Conservation (phyloP, 30 jellyfish, hydroid and myxozoan genomes). For the Cassiopea andromeda region DNA sequence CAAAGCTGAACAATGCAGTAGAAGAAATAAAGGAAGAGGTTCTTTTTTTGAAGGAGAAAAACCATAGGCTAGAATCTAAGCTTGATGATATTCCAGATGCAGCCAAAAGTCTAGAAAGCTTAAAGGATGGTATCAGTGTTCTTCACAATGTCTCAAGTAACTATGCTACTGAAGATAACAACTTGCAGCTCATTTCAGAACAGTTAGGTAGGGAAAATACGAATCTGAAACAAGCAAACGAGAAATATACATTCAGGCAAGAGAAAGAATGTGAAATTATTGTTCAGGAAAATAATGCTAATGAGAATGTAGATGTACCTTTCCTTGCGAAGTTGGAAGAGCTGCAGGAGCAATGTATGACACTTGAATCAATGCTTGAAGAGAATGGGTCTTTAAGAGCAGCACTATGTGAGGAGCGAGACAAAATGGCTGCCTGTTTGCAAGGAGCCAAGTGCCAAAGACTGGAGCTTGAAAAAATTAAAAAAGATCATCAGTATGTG, state of each 20-base stretch:
- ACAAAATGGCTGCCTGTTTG: neutral
- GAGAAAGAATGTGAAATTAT: slow-evolving; percentile 17
- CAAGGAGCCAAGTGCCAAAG: slow-evolving; percentile 30
- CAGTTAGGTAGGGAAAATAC: neutral
- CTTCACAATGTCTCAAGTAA: neutral
- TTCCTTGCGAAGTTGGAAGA: neutral
- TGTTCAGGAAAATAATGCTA: neutral
- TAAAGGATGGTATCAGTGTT: neutral
- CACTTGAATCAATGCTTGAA: slow-evolving; percentile 1
- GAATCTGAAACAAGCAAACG: neutral
- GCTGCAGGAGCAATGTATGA: neutral
- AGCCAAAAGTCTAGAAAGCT: neutral
- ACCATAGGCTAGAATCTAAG: neutral
- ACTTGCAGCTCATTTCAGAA: neutral
- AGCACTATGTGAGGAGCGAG: neutral
- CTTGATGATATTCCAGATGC: neutral
- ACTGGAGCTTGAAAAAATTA: slow-evolving; percentile 18
- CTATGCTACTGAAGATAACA: neutral
- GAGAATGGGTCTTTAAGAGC: neutral
- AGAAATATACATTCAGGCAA: neutral
- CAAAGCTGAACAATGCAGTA: neutral
- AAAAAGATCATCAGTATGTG: slow-evolving; percentile 4
- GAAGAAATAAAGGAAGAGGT: neutral
- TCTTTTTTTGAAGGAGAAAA: neutral
- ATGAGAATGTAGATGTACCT: neutral